phyloP scores from a whole-genome alignment of 2,888 invertebrate species.

The Cinara cedri region DNA sequence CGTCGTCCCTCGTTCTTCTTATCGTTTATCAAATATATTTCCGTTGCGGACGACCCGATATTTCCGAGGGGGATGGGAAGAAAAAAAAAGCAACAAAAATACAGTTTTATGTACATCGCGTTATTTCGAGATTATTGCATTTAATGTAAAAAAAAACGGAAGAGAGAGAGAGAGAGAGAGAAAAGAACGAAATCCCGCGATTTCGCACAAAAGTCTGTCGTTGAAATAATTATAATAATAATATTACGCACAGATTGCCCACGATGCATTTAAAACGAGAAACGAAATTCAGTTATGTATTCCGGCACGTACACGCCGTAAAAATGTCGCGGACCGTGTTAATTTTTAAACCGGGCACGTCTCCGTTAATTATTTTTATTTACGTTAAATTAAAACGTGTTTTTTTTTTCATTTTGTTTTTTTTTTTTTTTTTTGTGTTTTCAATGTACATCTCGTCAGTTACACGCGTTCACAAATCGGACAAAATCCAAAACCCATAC shows the following conservation, averaged over 20 bases:
- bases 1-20: not conserved
- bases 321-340: not conserved
- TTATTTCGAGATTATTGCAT: conserved; percentile 23
- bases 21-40: conserved; percentile 11
- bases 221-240: conserved; percentile 7
- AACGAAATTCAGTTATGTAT: not conserved
- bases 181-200: not conserved
- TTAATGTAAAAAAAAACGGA: not conserved
- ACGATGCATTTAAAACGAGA: not conserved
- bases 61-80: no score
- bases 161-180: no score
- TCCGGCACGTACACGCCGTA: not conserved
- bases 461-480: no score
- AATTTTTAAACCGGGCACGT: not conserved
- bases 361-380: conserved; percentile 26
- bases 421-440: no score
- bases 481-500: no score
- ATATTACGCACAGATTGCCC: not conserved
- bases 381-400: conserved; percentile 3
- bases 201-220: conserved; percentile 3
- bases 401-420: no score
- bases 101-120: no score
- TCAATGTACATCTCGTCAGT: no score
- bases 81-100: not conserved
- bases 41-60: conserved; percentile 32